Evolutionary conservation across 2,797 vertebrate genomes (phyloP).

Genomic region (Todus mexicanus): DNA sequence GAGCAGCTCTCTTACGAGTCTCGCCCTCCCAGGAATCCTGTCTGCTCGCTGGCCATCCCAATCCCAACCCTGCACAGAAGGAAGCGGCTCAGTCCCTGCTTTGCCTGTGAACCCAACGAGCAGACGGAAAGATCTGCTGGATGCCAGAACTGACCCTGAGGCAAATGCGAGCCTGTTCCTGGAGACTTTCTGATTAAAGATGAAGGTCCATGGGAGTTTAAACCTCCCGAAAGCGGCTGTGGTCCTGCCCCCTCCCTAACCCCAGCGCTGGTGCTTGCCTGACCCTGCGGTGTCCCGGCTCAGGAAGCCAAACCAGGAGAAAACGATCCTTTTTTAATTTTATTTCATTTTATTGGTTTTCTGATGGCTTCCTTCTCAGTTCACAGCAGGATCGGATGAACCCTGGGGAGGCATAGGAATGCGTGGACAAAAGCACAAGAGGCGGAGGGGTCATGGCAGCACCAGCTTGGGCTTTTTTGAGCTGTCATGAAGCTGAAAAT

Average conservation of each 20-base stretch:
- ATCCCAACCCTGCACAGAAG: background rate
- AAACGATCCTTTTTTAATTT: background rate
- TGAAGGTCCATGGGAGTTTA: background rate
- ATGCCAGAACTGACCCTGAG: background rate
- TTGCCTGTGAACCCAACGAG: background rate
- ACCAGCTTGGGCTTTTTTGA: background rate
- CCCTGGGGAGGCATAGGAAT: background rate
- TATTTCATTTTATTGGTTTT: background rate
- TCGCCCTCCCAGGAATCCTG: rapidly evolving
- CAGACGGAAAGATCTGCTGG: background rate
- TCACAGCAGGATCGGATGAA: slow-evolving; percentile 11
- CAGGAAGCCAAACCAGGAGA: background rate
- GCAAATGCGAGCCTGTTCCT: background rate
- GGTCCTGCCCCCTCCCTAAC: background rate
- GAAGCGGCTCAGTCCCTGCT: background rate
- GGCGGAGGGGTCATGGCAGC: background rate
- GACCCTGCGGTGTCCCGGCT: background rate
- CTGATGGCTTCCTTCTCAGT: background rate
- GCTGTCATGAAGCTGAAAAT: background rate
- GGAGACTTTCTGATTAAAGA: background rate
- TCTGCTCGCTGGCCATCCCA: background rate
- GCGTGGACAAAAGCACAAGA: background rate
- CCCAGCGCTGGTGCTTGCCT: background rate
- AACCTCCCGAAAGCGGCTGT: background rate
- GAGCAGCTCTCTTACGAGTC: background rate